phyloP scores from a whole-genome alignment of 2,888 invertebrate species.

The Rotaria macrura region DNA sequence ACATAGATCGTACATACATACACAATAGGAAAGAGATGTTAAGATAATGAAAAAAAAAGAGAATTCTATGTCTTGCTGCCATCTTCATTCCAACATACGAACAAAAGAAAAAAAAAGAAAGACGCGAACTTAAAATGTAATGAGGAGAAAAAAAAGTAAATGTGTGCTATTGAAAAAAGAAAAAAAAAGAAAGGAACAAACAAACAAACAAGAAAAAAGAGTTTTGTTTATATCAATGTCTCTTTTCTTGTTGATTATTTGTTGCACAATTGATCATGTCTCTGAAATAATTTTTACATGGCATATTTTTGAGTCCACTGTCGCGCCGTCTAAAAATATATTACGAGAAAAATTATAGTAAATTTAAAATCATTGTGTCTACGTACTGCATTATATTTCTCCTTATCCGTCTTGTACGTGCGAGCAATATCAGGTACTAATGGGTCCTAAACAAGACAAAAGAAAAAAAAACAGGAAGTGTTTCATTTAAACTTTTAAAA shows the following conservation, averaged over 20 bases:
- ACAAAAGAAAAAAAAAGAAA: not conserved
- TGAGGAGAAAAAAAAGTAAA: not conserved
- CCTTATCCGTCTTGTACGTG: not conserved
- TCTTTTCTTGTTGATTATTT: not conserved
- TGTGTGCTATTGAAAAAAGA: not conserved
- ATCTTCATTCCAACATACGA: not conserved
- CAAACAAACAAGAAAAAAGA: not conserved
- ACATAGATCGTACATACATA: not conserved
- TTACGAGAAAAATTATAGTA: no score
- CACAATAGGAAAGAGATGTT: not conserved
- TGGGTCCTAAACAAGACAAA: not conserved
- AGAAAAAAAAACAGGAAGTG: no score
- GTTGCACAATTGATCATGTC: constrained; percentile 1
- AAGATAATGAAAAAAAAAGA: not conserved
- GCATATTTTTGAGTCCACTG: constrained; percentile 20
- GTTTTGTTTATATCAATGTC: not conserved
- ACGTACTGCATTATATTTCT: not conserved
- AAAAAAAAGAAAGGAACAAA: not conserved
- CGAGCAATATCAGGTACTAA: constrained; percentile 16
- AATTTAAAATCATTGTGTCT: no score
- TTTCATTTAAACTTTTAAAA: no score
- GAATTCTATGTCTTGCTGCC: not conserved
- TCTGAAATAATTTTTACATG: not conserved
- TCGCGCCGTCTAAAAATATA: not conserved
- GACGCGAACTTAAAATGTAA: not conserved